Percentiles rank a stretch among this genome's conserved stretches.
Conservation (phyloP, 1,140 invertebrate genomes). For the Eriosoma lanigerum region DNA sequence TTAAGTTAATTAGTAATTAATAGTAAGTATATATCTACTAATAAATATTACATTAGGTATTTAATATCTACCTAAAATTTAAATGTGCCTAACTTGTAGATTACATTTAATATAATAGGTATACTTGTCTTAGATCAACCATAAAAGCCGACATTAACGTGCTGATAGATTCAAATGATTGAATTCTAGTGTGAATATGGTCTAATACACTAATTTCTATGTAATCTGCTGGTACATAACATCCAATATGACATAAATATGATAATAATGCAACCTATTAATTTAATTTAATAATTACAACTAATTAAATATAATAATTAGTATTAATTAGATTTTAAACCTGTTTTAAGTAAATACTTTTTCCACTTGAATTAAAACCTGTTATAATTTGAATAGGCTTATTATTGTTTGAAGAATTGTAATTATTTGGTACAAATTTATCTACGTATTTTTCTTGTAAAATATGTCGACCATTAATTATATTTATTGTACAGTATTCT, state of each 20-base stretch:
- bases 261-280: slow-evolving; percentile 69
- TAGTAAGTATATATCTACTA: too few species aligned
- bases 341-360: slow-evolving; percentile 78
- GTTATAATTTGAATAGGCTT: slow-evolving; percentile 76
- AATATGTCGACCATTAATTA: slow-evolving; percentile 76
- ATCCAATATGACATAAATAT: slow-evolving; percentile 85
- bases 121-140: slow-evolving; percentile 79
- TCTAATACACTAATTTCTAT: slow-evolving; percentile 72
- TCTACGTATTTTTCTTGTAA: slow-evolving; percentile 69
- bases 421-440: slow-evolving; percentile 75
- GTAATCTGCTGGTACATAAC: slow-evolving; percentile 79
- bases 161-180: slow-evolving; percentile 74
- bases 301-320: slow-evolving; percentile 6
- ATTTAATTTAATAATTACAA: slow-evolving; percentile 54
- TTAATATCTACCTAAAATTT: too few species aligned
- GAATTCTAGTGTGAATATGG: slow-evolving; percentile 75
- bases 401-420: slow-evolving; percentile 61
- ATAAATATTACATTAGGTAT: too few species aligned
- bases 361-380: slow-evolving; percentile 88
- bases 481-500: slow-evolving; percentile 62
- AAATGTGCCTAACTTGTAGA: too few species aligned
- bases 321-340: slow-evolving; percentile 28
- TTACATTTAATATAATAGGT: too few species aligned
- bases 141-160: slow-evolving; percentile 82
- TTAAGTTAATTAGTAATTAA: too few species aligned